phyloP scores from a whole-genome alignment of 2,113 vertebrate genomes.

The Planiliza haematocheilus region DNA sequence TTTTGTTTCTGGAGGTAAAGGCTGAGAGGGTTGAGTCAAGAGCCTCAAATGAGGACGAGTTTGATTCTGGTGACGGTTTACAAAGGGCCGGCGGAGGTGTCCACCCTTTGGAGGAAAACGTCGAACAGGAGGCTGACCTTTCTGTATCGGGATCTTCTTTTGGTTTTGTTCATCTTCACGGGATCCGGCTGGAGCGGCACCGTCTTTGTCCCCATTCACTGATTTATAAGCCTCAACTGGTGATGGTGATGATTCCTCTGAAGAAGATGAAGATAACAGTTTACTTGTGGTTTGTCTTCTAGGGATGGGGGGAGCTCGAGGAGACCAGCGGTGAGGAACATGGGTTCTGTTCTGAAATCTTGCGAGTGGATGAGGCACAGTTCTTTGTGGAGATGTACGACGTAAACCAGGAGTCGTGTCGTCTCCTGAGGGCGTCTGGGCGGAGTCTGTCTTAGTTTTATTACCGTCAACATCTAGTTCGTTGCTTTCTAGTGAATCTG shows the following conservation, averaged over 20 bases:
- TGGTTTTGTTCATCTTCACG: slow-evolving; percentile 21
- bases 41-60: slow-evolving; percentile 24
- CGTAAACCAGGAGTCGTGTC: background rate
- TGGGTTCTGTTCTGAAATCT: slow-evolving; percentile 52
- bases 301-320: background rate
- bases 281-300: slow-evolving; percentile 11
- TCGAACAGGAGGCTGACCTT: background rate
- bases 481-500: slow-evolving; percentile 19
- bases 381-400: slow-evolving; percentile 13
- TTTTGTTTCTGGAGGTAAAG: slow-evolving; percentile 16
- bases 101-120: background rate
- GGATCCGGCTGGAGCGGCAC: background rate
- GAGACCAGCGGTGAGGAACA: background rate
- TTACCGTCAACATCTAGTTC: background rate
- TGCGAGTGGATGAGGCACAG: background rate
- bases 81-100: background rate
- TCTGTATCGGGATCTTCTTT: slow-evolving; percentile 5
- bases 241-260: slow-evolving; percentile 8
- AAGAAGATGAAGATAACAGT: slow-evolving; percentile 19
- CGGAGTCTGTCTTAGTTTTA: background rate
- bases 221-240: background rate
- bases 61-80: slow-evolving; percentile 40
- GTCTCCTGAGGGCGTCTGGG: background rate
- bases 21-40: slow-evolving; percentile 6
- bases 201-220: background rate